Percentiles rank a stretch among this genome's conserved stretches.
Conservation (phyloP, 1,140 invertebrate genomes). For the Halesus radiatus region DNA sequence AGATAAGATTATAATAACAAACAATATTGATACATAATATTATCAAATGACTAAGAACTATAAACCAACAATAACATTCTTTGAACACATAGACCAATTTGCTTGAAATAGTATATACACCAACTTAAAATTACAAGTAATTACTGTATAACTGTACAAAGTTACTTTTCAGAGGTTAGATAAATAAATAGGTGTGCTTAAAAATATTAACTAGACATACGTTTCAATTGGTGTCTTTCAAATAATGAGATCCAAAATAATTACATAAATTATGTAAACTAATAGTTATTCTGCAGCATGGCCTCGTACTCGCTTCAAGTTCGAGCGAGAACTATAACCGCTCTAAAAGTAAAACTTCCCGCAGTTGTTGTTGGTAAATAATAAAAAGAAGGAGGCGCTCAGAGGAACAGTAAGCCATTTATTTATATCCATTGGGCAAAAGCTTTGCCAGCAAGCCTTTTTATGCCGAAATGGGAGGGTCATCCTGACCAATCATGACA, state of each 20-base stretch:
- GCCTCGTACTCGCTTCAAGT: not conserved
- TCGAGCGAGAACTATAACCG: not conserved
- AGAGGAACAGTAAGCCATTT: too few species aligned
- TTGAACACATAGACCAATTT: not conserved
- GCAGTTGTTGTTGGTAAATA: too few species aligned
- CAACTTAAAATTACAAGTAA: not conserved
- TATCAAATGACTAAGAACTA: not conserved
- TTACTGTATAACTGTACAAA: slow-evolving; percentile 6
- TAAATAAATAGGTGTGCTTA: slow-evolving; percentile 13
- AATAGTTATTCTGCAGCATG: not conserved
- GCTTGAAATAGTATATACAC: slow-evolving; percentile 2
- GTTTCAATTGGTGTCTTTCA: slow-evolving; percentile 46
- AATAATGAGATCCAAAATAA: slow-evolving; percentile 38
- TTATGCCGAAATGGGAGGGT: slow-evolving; percentile 66
- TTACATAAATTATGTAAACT: slow-evolving; percentile 10
- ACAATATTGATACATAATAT: not conserved
- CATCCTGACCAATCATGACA: slow-evolving; percentile 70
- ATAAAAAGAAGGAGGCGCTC: too few species aligned
- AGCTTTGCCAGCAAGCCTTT: not conserved
- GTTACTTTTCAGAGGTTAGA: not conserved
- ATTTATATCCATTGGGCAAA: too few species aligned
- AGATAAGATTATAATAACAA: slow-evolving; percentile 21
- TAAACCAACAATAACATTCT: slow-evolving; percentile 15
- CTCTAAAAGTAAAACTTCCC: too few species aligned
- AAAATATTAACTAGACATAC: slow-evolving; percentile 19